These are phyloP conservation scores for Circaetus cinerascens DNA, from an alignment of 2,113 vertebrate genomes.

Conservation along the genomic window DNA sequence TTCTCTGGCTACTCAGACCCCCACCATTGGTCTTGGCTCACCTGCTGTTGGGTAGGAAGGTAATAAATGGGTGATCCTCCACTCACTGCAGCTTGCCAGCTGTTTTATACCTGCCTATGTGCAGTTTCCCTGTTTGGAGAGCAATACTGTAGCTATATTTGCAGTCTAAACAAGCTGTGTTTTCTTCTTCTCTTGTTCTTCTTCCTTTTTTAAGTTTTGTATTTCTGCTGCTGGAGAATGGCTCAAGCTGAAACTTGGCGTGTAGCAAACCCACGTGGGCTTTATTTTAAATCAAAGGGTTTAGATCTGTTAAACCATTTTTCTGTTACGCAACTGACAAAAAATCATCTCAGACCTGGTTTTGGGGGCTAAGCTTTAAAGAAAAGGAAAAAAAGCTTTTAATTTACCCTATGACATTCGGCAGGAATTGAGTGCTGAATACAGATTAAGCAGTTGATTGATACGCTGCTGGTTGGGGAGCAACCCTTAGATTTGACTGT, in stretches of 20 bases:
- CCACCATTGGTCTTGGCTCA: not conserved
- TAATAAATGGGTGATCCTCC: not conserved
- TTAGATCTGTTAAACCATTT: constrained; percentile 30
- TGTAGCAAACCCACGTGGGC: not conserved
- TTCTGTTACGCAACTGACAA: constrained; percentile 33
- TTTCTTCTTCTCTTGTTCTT: not conserved
- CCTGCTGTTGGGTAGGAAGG: not conserved
- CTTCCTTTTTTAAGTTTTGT: not conserved
- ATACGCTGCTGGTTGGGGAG: not conserved
- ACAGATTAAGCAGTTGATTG: not conserved
- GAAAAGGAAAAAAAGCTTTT: constrained; percentile 29
- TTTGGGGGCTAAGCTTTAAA: constrained; percentile 37
- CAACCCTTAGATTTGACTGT: not conserved
- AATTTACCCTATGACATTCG: constrained; percentile 23
- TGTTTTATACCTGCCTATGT: not conserved
- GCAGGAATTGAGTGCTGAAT: not conserved
- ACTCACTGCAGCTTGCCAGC: not conserved
- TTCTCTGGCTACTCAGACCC: not conserved
- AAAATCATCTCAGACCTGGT: not conserved
- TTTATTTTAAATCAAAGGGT: constrained; percentile 43
- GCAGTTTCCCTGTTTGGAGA: not conserved
- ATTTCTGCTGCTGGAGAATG: not conserved
- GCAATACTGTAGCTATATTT: not conserved
- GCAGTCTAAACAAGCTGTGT: not conserved
- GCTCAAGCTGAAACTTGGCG: not conserved